Conservation (phyloP, 1,140 invertebrate species). For the Brachionus rubens region DNA sequence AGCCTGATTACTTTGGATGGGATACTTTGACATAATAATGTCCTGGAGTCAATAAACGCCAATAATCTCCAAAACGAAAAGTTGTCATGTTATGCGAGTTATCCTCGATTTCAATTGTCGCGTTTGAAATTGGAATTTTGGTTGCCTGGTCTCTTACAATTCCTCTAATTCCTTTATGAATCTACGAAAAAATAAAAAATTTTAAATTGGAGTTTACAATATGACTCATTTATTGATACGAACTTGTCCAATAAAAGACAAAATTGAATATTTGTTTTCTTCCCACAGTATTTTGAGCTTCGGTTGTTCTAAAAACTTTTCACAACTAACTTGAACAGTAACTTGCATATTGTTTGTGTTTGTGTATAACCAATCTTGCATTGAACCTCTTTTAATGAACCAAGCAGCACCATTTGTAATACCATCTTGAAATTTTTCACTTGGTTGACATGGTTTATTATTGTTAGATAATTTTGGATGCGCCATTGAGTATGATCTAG, state of each 20-base stretch:
- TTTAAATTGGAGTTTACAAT: no score
- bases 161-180: conserved; percentile 28
- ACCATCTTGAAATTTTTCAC: conserved; percentile 18
- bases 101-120: conserved; percentile 7
- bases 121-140: neutral
- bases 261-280: conserved; percentile 81
- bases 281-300: conserved; percentile 82
- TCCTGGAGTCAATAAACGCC: conserved; percentile 33
- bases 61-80: conserved; percentile 35
- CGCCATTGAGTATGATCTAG: conserved; percentile 22
- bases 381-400: conserved; percentile 64
- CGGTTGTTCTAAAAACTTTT: conserved; percentile 77
- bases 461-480: neutral
- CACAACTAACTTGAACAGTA: conserved; percentile 92
- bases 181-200: neutral
- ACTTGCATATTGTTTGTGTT: conserved; percentile 97
- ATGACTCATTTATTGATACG: no score
- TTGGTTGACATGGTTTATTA: neutral
- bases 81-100: conserved; percentile 33
- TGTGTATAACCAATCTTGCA: conserved; percentile 98
- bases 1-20: conserved; percentile 19
- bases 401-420: conserved; percentile 46
- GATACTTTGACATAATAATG: conserved; percentile 2
- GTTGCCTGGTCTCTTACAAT: conserved; percentile 15
- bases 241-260: conserved; percentile 69